phyloP scores from a whole-genome alignment of 2,888 invertebrate species.

The Hydriomena furcata region DNA sequence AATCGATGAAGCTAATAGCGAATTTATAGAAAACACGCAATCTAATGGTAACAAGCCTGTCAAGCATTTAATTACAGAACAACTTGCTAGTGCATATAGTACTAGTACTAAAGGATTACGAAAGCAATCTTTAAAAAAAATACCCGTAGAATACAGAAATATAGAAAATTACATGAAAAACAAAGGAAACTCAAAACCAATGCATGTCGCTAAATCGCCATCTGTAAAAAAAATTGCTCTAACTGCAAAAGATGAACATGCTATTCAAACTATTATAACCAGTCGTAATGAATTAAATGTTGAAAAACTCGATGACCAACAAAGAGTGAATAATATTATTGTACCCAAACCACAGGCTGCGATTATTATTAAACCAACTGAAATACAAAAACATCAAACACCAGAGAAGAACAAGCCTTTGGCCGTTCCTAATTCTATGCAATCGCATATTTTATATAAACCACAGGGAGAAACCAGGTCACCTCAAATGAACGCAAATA shows the following conservation, averaged over 20 bases:
- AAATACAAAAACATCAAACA: background rate
- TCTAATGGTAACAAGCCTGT: background rate
- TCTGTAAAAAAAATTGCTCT: background rate
- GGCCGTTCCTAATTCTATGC: constrained; percentile 10
- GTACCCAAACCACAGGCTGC: background rate
- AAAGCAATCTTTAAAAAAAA: background rate
- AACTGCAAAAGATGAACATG: too few species aligned
- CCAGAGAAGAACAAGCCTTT: background rate
- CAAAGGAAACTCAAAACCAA: background rate
- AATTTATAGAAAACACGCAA: background rate
- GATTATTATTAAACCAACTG: background rate
- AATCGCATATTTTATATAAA: constrained; percentile 20
- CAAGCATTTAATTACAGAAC: background rate
- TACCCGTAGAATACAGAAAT: background rate
- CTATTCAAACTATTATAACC: constrained; percentile 1
- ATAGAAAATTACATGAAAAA: constrained; percentile 1
- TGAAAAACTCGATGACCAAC: background rate
- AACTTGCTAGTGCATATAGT: background rate
- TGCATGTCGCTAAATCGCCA: background rate
- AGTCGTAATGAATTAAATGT: background rate
- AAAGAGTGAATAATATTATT: background rate
- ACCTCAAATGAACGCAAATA: background rate
- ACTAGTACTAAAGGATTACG: background rate
- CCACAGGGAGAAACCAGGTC: background rate
- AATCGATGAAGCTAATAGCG: background rate